A percentile compares a stretch with the other conserved stretches of the same genome.
These are phyloP conservation scores for Pimephales promelas DNA, from an alignment of 2,113 vertebrate species.

Conservation along the genomic window DNA sequence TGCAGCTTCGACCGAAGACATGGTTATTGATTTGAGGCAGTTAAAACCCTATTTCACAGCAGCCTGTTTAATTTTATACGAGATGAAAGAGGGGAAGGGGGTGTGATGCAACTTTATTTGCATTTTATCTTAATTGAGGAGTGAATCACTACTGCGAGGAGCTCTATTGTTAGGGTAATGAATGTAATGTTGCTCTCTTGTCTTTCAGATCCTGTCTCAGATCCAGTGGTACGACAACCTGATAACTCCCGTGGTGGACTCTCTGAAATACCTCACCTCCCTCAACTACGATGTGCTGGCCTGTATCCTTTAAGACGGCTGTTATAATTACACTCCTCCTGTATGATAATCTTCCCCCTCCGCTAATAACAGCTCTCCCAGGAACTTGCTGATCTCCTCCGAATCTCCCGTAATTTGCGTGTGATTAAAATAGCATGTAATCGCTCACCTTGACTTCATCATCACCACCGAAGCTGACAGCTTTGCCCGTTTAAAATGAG, in stretches of 20 bases:
- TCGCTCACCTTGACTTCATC: slow-evolving; percentile 46
- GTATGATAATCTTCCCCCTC: slow-evolving; percentile 10
- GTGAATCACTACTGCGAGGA: background rate
- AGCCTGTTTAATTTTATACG: too few relatives aligned
- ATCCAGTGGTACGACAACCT: slow-evolving; percentile 99
- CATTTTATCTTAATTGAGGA: too few relatives aligned
- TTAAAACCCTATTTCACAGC: too few relatives aligned
- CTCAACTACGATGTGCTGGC: slow-evolving; percentile 97
- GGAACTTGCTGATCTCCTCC: slow-evolving; percentile 53
- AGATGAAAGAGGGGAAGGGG: too few relatives aligned
- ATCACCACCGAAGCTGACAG: background rate
- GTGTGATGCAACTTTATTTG: too few relatives aligned
- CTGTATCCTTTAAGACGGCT: slow-evolving; percentile 88
- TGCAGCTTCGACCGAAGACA: too few relatives aligned
- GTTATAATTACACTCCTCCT: background rate
- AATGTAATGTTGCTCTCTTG: background rate
- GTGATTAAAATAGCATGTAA: slow-evolving; percentile 17
- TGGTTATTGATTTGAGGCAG: too few relatives aligned
- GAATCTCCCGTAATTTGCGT: slow-evolving; percentile 38
- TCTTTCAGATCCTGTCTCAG: slow-evolving; percentile 91
- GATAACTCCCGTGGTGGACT: slow-evolving; percentile 96
- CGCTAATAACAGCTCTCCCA: slow-evolving; percentile 9
- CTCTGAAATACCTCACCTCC: slow-evolving; percentile 98
- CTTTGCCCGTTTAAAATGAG: background rate
- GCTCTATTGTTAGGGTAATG: background rate